phyloP scores from a whole-genome alignment of 92 coral and sea anemone species.

The Palythoa caribaeorum region DNA sequence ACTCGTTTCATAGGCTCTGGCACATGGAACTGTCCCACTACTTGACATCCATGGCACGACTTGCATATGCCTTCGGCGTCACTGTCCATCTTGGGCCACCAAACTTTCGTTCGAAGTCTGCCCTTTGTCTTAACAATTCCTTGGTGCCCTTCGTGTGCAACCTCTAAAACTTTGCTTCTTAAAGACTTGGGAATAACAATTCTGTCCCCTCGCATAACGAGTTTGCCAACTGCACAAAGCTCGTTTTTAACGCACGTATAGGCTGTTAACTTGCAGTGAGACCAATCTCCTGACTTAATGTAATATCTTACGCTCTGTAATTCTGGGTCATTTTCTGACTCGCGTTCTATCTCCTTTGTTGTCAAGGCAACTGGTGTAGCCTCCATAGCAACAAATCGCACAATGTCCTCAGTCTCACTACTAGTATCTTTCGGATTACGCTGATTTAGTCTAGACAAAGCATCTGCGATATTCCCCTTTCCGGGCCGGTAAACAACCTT shows the following conservation, averaged over 20 bases:
- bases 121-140: conserved; percentile 61
- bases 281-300: conserved; percentile 20
- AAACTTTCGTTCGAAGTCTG: background rate
- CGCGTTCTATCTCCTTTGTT: conserved; percentile 62
- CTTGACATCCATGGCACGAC: conserved; percentile 7
- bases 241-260: background rate
- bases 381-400: conserved; percentile 58
- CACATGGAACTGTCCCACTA: conserved; percentile 34
- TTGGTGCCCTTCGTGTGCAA: conserved; percentile 68
- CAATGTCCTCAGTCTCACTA: conserved; percentile 64
- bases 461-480: conserved; percentile 67
- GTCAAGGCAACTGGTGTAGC: conserved; percentile 68
- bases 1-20: too few relatives aligned
- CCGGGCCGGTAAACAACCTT: conserved; percentile 67
- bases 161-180: conserved; percentile 13
- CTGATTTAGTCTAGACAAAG: conserved; percentile 67
- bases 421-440: conserved; percentile 65
- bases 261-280: background rate
- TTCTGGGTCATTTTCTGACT: conserved; percentile 58
- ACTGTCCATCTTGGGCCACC: too few relatives aligned
- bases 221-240: background rate
- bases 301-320: background rate
- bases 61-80: conserved; percentile 44
- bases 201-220: background rate
- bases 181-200: background rate